Evolutionary conservation across 2,113 vertebrate species (phyloP).

Genomic region (Ochotona princeps): DNA sequence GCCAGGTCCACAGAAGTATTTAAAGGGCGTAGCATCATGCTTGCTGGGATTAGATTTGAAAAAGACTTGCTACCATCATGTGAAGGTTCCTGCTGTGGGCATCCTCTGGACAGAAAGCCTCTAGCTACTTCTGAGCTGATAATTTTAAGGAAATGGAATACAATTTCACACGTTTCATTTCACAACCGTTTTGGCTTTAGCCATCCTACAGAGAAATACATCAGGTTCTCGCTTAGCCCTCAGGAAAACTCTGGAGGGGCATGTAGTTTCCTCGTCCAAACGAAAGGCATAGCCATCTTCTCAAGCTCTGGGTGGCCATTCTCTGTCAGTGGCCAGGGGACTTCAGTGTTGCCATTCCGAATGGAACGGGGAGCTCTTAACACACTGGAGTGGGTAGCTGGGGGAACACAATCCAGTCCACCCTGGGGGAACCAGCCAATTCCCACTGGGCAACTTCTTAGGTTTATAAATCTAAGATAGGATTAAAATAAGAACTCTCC

Average conservation of each 20-base stretch:
- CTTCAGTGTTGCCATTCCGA: not conserved
- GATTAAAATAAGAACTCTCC: constrained; percentile 53
- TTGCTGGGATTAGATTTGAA: constrained; percentile 1
- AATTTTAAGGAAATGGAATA: not conserved
- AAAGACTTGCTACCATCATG: not conserved
- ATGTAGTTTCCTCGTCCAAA: constrained; percentile 13
- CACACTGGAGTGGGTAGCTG: not conserved
- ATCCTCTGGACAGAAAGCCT: constrained; percentile 44
- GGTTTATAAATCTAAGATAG: constrained; percentile 59
- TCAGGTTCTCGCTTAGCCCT: not conserved
- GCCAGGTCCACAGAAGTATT: not conserved
- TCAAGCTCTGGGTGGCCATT: not conserved
- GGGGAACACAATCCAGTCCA: constrained; percentile 35
- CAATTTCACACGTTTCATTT: constrained; percentile 36
- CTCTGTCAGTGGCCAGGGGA: not conserved
- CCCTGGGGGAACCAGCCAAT: not conserved
- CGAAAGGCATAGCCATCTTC: not conserved
- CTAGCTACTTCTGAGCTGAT: not conserved
- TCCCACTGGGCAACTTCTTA: constrained; percentile 30
- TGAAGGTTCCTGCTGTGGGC: not conserved
- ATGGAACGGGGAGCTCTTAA: not conserved
- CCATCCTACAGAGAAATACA: constrained; percentile 41
- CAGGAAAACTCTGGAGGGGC: constrained; percentile 30
- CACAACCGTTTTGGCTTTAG: not conserved
- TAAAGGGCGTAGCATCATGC: not conserved